Conservation (phyloP, 1,140 invertebrate species). For the Drosophila baimaii region DNA sequence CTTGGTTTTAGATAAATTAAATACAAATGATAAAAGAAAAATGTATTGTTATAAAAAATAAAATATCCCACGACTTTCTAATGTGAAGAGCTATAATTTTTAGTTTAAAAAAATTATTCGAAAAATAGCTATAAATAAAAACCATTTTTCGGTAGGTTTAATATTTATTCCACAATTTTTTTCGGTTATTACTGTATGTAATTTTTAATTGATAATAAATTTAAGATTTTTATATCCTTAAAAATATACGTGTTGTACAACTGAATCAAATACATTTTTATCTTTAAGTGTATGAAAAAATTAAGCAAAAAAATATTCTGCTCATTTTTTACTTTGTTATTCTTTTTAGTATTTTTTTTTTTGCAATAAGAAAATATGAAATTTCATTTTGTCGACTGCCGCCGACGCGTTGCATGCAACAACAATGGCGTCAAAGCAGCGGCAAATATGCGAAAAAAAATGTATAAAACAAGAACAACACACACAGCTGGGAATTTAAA, state of each 20-base stretch:
- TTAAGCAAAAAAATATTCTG: conserved; percentile 10
- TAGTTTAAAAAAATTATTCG: too few species aligned
- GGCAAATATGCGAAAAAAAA: conserved; percentile 45
- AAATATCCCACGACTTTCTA: too few species aligned
- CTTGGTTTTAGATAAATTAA: neutral
- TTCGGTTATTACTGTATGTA: neutral
- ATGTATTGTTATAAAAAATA: neutral
- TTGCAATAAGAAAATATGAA: conserved; percentile 76
- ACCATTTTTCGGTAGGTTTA: too few species aligned
- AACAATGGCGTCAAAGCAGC: conserved; percentile 75
- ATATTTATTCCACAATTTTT: neutral
- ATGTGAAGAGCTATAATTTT: too few species aligned
- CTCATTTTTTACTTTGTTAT: conserved; percentile 6
- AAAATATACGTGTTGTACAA: too few species aligned
- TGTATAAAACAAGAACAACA: conserved; percentile 16
- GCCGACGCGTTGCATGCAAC: conserved; percentile 58
- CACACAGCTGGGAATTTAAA: conserved; percentile 43
- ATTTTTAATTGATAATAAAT: neutral
- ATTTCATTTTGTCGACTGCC: conserved; percentile 68
- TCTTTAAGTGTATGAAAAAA: conserved; percentile 15
- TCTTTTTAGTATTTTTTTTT: neutral
- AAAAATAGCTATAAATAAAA: neutral
- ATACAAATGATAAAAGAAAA: neutral
- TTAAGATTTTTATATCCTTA: neutral
- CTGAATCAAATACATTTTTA: too few species aligned